Conservation (phyloP, 2,113 vertebrate genomes). For the Scomber scombrus region DNA sequence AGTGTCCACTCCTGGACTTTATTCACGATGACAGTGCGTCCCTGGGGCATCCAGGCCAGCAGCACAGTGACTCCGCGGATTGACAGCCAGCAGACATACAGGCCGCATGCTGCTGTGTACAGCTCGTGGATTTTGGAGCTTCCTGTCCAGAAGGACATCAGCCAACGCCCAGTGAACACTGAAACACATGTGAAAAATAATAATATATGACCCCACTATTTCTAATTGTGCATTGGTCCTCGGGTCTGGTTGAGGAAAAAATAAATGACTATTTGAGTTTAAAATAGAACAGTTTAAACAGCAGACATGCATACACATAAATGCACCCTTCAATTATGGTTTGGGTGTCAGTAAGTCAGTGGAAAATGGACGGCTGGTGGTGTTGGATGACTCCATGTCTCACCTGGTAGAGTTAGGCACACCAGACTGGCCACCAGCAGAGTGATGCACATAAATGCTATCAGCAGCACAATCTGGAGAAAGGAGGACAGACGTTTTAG, state of each 20-base stretch:
- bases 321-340: conserved; percentile 40
- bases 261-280: neutral
- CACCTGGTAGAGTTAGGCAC: conserved; percentile 98
- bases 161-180: conserved; percentile 97
- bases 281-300: neutral
- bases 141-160: conserved; percentile 99
- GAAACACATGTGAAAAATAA: conserved; percentile 34
- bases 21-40: conserved; percentile 94
- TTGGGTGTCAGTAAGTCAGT: conserved; percentile 33
- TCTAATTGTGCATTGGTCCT: neutral
- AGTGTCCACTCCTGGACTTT: conserved; percentile 99
- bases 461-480: conserved; percentile 94
- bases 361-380: conserved; percentile 1
- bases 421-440: conserved; percentile 96
- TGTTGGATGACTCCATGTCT: conserved; percentile 42
- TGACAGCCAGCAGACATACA: conserved; percentile 98
- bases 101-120: conserved; percentile 97
- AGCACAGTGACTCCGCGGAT: conserved; percentile 94
- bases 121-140: conserved; percentile 97
- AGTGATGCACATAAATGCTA: conserved; percentile 97
- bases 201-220: neutral
- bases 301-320: neutral
- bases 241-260: neutral
- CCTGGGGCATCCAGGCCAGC: conserved; percentile 98
- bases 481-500: conserved; percentile 10